These are phyloP conservation scores for Trachelus iudaicus DNA, from an alignment of 2,888 invertebrate genomes.

Conservation along the genomic window DNA sequence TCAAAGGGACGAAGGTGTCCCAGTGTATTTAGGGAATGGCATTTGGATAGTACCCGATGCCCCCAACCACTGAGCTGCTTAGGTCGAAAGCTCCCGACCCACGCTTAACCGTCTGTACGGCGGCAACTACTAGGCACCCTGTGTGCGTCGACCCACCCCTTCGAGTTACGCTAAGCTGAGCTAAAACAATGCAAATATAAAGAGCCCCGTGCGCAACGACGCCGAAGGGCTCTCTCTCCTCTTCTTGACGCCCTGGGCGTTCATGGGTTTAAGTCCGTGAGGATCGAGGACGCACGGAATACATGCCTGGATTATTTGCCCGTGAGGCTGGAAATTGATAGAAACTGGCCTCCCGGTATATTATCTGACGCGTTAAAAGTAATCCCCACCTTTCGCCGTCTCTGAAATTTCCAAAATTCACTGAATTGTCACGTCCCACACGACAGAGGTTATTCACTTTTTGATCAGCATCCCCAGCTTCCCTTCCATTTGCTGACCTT, in stretches of 20 bases:
- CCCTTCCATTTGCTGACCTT: neutral
- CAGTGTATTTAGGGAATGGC: neutral
- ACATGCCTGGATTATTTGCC: neutral
- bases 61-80: neutral
- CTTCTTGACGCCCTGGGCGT: slow-evolving; percentile 4
- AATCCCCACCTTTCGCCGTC: neutral
- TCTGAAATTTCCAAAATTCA: neutral
- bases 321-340: neutral
- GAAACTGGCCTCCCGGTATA: neutral
- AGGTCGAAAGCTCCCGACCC: neutral
- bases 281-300: neutral
- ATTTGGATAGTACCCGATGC: neutral
- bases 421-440: neutral
- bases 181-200: slow-evolving; percentile 23
- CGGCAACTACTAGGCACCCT: neutral
- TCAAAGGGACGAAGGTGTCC: neutral
- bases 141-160: slow-evolving; percentile 5
- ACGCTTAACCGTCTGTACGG: neutral
- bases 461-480: neutral
- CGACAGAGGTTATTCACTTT: neutral
- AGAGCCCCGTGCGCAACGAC: slow-evolving; percentile 15
- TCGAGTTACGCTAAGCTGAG: slow-evolving; percentile 21
- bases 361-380: neutral
- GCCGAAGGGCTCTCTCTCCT: slow-evolving; percentile 9
- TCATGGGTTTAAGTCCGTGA: neutral